phyloP scores from a whole-genome alignment of 1,140 invertebrate genomes.

The Hylaeus anthracinus region DNA sequence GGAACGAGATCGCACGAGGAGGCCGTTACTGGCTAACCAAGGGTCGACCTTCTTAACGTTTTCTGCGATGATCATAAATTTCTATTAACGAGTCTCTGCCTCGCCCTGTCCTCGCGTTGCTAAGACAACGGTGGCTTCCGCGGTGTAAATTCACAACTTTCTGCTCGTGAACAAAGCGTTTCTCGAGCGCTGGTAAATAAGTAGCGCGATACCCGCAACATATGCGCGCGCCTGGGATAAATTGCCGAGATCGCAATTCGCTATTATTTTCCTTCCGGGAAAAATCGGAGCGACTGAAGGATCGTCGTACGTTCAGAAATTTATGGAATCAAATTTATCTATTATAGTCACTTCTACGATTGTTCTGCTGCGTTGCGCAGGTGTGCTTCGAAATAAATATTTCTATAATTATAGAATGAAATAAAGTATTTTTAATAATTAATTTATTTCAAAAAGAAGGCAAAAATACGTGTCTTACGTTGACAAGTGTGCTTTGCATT shows the following conservation, averaged over 20 bases:
- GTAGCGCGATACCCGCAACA: neutral
- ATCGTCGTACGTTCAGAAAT: no score
- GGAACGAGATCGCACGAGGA: constrained; percentile 36
- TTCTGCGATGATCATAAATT: constrained; percentile 62
- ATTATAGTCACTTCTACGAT: no score
- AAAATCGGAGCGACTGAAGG: neutral
- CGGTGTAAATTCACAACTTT: constrained; percentile 19
- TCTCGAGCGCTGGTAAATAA: constrained; percentile 1
- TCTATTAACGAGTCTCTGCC: constrained; percentile 61
- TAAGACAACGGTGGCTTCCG: constrained; percentile 15
- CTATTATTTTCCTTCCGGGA: neutral
- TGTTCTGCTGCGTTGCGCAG: no score
- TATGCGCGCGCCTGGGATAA: neutral
- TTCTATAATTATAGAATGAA: no score
- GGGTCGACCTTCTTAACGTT: constrained; percentile 47
- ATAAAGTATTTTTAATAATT: no score
- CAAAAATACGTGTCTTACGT: no score
- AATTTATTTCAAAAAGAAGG: no score
- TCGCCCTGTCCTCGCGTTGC: constrained; percentile 12
- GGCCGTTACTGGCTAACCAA: constrained; percentile 53
- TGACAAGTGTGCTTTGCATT: no score
- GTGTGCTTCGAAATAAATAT: no score
- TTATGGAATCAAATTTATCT: no score
- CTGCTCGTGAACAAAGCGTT: neutral
- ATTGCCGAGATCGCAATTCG: neutral